Evolutionary conservation across 2,113 vertebrate species (phyloP).

Genomic region (Zapus hudsonius): DNA sequence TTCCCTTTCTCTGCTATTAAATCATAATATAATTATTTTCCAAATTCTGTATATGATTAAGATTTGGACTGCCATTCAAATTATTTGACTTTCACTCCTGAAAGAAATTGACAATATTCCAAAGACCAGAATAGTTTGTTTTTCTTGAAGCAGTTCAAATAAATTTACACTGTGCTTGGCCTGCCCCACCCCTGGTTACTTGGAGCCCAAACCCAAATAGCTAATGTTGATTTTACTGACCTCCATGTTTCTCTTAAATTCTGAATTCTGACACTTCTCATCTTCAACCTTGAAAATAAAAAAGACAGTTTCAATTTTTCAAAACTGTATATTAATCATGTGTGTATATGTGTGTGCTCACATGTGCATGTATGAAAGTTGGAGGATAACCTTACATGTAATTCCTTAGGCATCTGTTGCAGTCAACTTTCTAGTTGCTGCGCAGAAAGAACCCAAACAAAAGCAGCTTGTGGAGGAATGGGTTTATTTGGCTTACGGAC

Average conservation of each 20-base stretch:
- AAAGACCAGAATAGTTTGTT: conserved; percentile 33
- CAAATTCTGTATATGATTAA: conserved; percentile 51
- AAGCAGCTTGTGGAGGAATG: too few species aligned
- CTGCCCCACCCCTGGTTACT: neutral
- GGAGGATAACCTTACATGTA: too few species aligned
- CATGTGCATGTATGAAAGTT: too few species aligned
- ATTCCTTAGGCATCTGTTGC: too few species aligned
- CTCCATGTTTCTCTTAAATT: conserved; percentile 56
- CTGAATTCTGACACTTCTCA: conserved; percentile 57
- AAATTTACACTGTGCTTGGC: neutral
- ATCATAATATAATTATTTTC: conserved; percentile 35
- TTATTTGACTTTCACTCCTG: conserved; percentile 39
- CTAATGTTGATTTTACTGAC: conserved; percentile 70
- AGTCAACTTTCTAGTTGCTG: too few species aligned
- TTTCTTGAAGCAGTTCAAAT: conserved; percentile 54
- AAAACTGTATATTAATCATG: conserved; percentile 2
- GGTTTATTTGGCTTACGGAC: too few species aligned
- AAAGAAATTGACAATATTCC: neutral
- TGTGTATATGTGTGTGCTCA: too few species aligned
- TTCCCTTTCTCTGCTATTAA: conserved; percentile 32
- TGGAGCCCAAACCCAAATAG: conserved; percentile 40
- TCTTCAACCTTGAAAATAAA: conserved; percentile 72
- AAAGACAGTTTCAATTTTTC: conserved; percentile 8
- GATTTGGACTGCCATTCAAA: conserved; percentile 20
- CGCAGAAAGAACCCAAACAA: too few species aligned